These are phyloP conservation scores for Epirrhoe alternata DNA, from an alignment of 2,888 invertebrate genomes.

Conservation along the genomic window DNA sequence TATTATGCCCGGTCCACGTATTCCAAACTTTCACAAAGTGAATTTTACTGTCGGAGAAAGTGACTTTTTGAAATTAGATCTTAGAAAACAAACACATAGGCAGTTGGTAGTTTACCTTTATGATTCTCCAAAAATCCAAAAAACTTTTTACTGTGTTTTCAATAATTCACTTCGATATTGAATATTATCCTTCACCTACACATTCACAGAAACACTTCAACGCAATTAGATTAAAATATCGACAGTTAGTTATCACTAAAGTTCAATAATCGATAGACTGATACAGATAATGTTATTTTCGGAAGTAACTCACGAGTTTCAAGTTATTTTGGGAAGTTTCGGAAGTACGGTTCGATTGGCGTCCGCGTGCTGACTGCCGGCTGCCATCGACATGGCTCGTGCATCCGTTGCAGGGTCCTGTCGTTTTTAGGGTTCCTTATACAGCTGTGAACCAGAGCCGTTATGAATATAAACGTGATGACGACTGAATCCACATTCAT, in stretches of 20 bases:
- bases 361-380: conserved; percentile 26
- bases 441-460: conserved; percentile 11
- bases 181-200: background rate
- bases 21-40: conserved; percentile 30
- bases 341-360: conserved; percentile 33
- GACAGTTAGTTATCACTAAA: background rate
- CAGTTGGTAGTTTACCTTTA: conserved; percentile 4
- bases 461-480: background rate
- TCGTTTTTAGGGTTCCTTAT: conserved; percentile 37
- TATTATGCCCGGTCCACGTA: conserved; percentile 11
- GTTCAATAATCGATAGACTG: background rate
- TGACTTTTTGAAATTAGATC: conserved; percentile 17
- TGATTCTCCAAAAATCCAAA: conserved; percentile 14
- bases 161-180: background rate
- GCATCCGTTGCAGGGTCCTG: conserved; percentile 47
- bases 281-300: background rate
- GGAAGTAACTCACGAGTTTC: background rate
- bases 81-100: conserved; percentile 11
- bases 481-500: no score
- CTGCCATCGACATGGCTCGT: conserved; percentile 34
- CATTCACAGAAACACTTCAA: conserved; percentile 2
- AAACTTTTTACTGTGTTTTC: background rate
- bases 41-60: conserved; percentile 30
- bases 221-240: background rate
- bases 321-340: conserved; percentile 17